A percentile compares a stretch with the other conserved stretches of the same genome.
These are phyloP conservation scores for Phylloscopus trochilus DNA, from an alignment of 2,113 vertebrate genomes.

Conservation along the genomic window DNA sequence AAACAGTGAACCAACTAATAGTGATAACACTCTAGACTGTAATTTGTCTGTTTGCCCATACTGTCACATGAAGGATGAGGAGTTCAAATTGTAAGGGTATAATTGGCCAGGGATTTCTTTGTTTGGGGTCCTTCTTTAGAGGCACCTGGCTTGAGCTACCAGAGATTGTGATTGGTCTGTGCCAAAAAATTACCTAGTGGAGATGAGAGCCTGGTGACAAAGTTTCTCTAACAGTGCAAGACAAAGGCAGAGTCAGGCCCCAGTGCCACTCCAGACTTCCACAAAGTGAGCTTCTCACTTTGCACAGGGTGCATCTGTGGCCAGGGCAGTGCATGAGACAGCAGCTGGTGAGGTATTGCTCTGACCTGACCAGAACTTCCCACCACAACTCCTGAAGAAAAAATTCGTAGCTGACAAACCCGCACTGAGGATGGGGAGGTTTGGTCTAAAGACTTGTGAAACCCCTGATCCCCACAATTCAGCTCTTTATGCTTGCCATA, in stretches of 20 bases:
- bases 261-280: background rate
- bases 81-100: background rate
- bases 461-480: background rate
- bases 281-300: background rate
- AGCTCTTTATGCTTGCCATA: background rate
- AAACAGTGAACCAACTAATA: background rate
- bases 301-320: background rate
- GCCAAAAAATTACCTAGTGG: too few relatives aligned
- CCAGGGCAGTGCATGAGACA: accelerated
- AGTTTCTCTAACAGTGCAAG: background rate
- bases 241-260: background rate
- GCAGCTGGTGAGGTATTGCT: background rate
- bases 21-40: background rate
- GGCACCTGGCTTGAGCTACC: background rate
- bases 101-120: background rate
- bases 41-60: background rate
- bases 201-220: background rate
- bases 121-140: background rate
- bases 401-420: background rate
- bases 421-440: background rate
- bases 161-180: background rate
- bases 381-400: accelerated
- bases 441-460: background rate
- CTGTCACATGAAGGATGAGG: background rate
- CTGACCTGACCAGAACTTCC: background rate